Evolutionary conservation across 2,797 vertebrate species (phyloP).

Genomic region (Poecilia picta): DNA sequence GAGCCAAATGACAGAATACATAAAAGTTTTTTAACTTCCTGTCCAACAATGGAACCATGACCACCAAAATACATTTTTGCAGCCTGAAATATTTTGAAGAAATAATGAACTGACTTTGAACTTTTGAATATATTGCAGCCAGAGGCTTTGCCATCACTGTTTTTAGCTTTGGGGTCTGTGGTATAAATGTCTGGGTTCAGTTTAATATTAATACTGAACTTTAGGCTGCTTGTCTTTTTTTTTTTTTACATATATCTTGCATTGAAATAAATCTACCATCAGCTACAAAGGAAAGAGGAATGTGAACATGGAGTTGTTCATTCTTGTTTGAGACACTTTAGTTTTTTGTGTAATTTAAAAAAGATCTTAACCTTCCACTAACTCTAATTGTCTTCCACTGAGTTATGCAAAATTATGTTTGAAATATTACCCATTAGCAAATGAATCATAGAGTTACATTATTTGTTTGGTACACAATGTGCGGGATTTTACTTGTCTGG

Average conservation of each 20-base stretch:
- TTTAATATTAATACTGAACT: neutral
- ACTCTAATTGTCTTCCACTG: neutral
- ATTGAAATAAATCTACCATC: neutral
- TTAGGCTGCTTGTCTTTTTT: neutral
- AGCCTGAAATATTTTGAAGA: neutral
- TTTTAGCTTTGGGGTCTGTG: neutral
- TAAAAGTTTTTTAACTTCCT: neutral
- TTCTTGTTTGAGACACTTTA: neutral
- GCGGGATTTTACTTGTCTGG: neutral
- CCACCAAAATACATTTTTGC: too few relatives aligned
- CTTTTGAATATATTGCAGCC: neutral
- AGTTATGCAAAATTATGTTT: neutral
- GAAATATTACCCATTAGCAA: neutral
- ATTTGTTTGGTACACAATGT: constrained; percentile 4
- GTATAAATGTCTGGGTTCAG: neutral
- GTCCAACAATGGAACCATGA: neutral
- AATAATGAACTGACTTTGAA: neutral
- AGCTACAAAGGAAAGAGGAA: neutral
- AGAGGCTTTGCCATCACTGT: neutral
- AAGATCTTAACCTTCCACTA: neutral
- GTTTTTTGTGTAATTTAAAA: neutral
- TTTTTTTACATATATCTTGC: neutral
- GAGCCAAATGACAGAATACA: neutral
- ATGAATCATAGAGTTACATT: neutral
- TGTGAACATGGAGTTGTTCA: neutral